Evolutionary conservation across 2,113 vertebrate species (phyloP), one percentile per base, ranked within the genome.

Genomic region (Salvelinus namaycush): DNA sequence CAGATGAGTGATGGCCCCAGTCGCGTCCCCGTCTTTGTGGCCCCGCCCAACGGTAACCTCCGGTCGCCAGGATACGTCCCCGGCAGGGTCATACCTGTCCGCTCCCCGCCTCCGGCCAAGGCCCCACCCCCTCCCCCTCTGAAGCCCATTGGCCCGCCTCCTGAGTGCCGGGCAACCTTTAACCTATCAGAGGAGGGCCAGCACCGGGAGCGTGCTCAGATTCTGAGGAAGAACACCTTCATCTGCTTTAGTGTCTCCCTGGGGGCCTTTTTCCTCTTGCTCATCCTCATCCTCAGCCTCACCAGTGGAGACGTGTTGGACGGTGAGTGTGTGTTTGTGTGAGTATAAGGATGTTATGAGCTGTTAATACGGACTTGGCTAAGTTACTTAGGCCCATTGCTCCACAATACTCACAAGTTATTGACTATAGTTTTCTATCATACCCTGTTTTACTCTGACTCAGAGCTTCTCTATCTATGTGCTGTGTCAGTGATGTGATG

Each of bases 221-320:
- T 2, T 66, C 94, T 89, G 66, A 90, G 85, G 84, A 93, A 90
- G 87, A 97, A 97, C 83, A 95, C 97, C 0, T 91, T 96, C 3
- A 95, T 98, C 87, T 99, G 96, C 79, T 95, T 93, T 48, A 96
- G 93, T 0, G 26, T 95, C 71, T 98, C 94, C 16, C 92, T 95
- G 66, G 91, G 93, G 57, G 90, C 91, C 14, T 95, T 99, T 88
- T 92, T 99, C 86, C 74, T 98, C 83, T 93, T 94, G 67, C 95
- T 99, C 77, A 95, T 95, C 59, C 90, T 97, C 79, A 87, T 95
- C 83, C 90, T 98, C 86, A 93, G 94, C 83, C 93, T 98, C 86
- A 89, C 92, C 67, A 94, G 92, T 80, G 93, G 94, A 79, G 93
- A 96, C 1, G 93, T 94, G 81, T 92, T 97, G 82, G 96, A 99